A percentile compares a stretch with the other conserved stretches of the same genome.
These are phyloP conservation scores for Mustela nigripes DNA, from an alignment of 2,113 vertebrate species.

Conservation along the genomic window DNA sequence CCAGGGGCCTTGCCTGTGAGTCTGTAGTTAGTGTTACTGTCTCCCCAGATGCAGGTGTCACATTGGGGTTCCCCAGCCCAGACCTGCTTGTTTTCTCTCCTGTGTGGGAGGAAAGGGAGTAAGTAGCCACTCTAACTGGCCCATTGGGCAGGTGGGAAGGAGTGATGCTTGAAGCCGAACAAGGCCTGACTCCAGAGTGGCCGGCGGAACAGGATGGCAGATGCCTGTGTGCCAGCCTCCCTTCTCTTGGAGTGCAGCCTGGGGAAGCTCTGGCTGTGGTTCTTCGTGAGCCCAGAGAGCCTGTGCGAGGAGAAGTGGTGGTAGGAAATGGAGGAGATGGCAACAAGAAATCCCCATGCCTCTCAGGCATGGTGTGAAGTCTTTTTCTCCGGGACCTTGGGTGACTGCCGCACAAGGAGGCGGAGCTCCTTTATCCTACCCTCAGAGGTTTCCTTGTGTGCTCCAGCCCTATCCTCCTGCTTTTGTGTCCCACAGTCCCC, in stretches of 20 bases:
- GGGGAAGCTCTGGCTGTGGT: no score
- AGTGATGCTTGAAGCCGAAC: not conserved
- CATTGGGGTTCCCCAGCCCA: no score
- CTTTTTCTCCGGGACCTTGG: rapidly evolving
- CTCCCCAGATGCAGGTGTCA: not conserved
- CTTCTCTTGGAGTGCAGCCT: not conserved
- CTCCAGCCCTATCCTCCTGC: not conserved
- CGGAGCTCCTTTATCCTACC: not conserved
- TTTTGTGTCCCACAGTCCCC: not conserved
- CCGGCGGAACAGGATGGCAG: not conserved
- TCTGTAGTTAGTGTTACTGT: no score
- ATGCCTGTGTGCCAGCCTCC: not conserved
- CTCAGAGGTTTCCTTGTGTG: no score
- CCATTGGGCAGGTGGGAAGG: no score
- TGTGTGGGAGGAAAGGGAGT: not conserved
- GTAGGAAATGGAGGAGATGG: not conserved
- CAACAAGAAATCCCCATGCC: not conserved
- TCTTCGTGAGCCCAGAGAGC: not conserved
- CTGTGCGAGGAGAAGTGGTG: not conserved
- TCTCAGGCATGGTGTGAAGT: no score
- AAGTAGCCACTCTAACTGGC: not conserved
- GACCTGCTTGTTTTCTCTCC: not conserved
- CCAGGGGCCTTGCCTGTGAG: not conserved
- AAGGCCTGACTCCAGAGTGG: not conserved
- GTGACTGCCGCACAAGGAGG: not conserved